Evolutionary conservation across 2,113 vertebrate genomes (phyloP).

Genomic region (Triplophysa rosa): DNA sequence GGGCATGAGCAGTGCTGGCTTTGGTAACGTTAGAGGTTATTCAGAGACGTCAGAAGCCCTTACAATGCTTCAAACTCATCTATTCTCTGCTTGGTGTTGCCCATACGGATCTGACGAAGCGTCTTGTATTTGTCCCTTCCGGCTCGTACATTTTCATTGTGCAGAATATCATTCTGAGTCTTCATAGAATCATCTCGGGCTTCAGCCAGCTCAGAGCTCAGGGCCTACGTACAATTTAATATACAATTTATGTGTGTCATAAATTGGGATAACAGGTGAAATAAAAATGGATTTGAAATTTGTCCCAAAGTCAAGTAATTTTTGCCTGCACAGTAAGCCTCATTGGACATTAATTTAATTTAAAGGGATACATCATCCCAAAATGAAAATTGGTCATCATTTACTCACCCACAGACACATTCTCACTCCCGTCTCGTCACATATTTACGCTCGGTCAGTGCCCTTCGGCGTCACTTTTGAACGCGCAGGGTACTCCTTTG

Average conservation of each 20-base stretch:
- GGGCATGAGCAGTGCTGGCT: constrained; percentile 35
- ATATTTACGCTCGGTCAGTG: too few relatives aligned
- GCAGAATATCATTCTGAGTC: constrained; percentile 87
- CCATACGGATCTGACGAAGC: constrained; percentile 91
- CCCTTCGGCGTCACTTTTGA: too few relatives aligned
- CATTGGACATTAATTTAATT: too few relatives aligned
- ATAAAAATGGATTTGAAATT: too few relatives aligned
- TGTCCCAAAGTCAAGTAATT: too few relatives aligned
- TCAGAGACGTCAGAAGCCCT: constrained; percentile 47
- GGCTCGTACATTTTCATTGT: constrained; percentile 85
- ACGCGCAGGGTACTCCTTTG: too few relatives aligned
- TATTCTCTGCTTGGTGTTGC: constrained; percentile 97
- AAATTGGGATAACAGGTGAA: too few relatives aligned
- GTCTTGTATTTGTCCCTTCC: constrained; percentile 99
- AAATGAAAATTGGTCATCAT: too few relatives aligned
- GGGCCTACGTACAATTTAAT: constrained; percentile 67
- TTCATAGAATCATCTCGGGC: constrained; percentile 82
- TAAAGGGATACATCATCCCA: too few relatives aligned
- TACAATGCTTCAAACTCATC: constrained; percentile 98
- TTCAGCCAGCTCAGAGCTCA: constrained; percentile 87
- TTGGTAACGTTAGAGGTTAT: constrained; percentile 43
- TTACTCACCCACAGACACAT: too few relatives aligned
- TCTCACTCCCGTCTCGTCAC: too few relatives aligned
- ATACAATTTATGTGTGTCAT: background rate
- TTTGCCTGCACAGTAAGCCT: too few relatives aligned